Percentiles rank a stretch among this genome's conserved stretches.
Evolutionary conservation across 2,113 vertebrate genomes (phyloP).

Genomic region (Hippolais icterina): DNA sequence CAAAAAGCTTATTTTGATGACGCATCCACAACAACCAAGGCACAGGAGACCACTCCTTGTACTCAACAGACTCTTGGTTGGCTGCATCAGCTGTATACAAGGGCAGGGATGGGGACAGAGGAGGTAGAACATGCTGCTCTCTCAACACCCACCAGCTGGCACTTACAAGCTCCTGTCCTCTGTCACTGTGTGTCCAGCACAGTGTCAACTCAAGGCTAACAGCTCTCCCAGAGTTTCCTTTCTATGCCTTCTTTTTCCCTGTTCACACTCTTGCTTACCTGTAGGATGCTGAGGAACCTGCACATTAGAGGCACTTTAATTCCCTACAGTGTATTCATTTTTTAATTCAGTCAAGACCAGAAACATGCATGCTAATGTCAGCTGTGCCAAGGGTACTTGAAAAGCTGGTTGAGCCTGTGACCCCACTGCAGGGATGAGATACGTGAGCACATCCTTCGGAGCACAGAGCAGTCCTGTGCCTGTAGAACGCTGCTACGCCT

Average conservation of each 20-base stretch:
- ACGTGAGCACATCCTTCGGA: fast-evolving
- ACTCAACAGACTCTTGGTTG: neutral
- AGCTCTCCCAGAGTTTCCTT: neutral
- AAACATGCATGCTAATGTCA: neutral
- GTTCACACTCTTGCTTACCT: too few species aligned
- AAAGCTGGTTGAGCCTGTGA: neutral
- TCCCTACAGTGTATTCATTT: neutral
- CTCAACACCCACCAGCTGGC: neutral
- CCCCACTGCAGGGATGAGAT: neutral
- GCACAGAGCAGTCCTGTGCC: neutral
- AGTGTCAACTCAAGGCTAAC: neutral
- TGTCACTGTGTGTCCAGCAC: fast-evolving
- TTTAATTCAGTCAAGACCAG: neutral
- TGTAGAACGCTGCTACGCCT: neutral
- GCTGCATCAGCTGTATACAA: neutral
- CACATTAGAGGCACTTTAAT: neutral
- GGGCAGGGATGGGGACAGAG: neutral
- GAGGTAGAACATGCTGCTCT: neutral
- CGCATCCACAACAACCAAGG: neutral
- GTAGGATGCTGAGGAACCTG: neutral
- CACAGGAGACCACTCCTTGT: neutral
- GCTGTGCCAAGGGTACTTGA: neutral
- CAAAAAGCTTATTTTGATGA: neutral
- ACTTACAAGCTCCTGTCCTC: neutral
- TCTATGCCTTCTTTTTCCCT: neutral